Conservation (phyloP, 2,797 vertebrate genomes). For the Loris lydekkerianus region DNA sequence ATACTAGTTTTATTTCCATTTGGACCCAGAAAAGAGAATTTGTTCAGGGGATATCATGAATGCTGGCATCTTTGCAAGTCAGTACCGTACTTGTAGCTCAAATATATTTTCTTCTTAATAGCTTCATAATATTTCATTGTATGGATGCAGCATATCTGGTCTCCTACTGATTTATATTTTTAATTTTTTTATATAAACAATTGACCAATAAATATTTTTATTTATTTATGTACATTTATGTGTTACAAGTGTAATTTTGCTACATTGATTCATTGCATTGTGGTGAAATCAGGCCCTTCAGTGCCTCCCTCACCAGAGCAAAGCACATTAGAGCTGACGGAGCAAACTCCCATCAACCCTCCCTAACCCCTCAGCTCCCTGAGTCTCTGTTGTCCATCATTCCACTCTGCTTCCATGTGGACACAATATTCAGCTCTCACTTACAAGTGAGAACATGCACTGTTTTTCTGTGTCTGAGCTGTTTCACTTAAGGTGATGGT, state of each 20-base stretch:
- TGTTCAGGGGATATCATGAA: not conserved
- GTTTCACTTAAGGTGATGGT: not conserved
- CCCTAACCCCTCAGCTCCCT: too few species aligned
- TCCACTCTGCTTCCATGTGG: not conserved
- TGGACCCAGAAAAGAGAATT: slow-evolving; percentile 19
- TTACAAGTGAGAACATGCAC: not conserved
- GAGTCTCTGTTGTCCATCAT: not conserved
- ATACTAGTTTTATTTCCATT: not conserved
- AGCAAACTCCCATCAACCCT: not conserved
- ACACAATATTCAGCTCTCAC: not conserved
- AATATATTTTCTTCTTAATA: not conserved
- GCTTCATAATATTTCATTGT: not conserved
- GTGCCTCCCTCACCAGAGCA: not conserved
- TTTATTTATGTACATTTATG: not conserved
- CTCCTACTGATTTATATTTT: not conserved
- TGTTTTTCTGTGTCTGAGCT: not conserved
- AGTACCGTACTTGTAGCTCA: slow-evolving; percentile 15
- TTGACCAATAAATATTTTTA: not conserved
- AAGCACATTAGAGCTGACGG: not conserved
- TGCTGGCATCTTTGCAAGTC: not conserved
- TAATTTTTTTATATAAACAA: slow-evolving; percentile 38
- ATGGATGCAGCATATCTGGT: not conserved
- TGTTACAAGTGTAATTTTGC: not conserved
- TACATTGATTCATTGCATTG: not conserved
- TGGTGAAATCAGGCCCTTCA: not conserved